A percentile compares a stretch with the other conserved stretches of the same genome.
phyloP scores from a whole-genome alignment of 2,888 invertebrate genomes.

The Allophyes oxyacanthae region DNA sequence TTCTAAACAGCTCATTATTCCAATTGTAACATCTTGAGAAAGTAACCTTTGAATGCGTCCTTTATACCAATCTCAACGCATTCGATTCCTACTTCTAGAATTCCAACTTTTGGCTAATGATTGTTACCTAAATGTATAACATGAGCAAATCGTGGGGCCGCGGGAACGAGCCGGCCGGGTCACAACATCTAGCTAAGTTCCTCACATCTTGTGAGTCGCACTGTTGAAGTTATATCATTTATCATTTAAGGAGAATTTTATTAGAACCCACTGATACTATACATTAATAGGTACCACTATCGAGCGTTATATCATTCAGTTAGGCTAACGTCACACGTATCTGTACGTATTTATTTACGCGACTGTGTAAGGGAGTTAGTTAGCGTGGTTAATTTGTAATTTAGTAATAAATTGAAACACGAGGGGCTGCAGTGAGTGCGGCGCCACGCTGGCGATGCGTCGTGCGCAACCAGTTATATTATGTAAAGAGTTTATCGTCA shows the following conservation, averaged over 20 bases:
- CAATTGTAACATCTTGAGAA: neutral
- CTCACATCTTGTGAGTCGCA: conserved; percentile 55
- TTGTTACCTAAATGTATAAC: conserved; percentile 1
- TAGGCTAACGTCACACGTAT: conserved; percentile 61
- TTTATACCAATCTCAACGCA: neutral
- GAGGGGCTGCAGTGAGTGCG: conserved; percentile 55
- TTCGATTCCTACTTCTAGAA: conserved; percentile 11
- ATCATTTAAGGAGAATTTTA: conserved; percentile 68
- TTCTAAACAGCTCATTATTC: neutral
- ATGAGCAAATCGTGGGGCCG: conserved; percentile 29
- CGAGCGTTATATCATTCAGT: conserved; percentile 64
- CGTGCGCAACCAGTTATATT: neutral
- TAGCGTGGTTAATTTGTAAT: conserved; percentile 62
- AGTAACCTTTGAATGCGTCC: too few relatives aligned
- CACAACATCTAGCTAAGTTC: conserved; percentile 52
- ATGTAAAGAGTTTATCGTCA: too few relatives aligned
- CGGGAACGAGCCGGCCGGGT: conserved; percentile 47
- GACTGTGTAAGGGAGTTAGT: conserved; percentile 54
- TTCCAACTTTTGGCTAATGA: conserved; percentile 3
- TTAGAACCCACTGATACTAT: conserved; percentile 64
- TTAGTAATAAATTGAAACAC: conserved; percentile 61
- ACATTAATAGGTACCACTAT: conserved; percentile 58
- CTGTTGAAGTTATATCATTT: conserved; percentile 66
- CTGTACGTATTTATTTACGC: conserved; percentile 58
- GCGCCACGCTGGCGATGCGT: conserved; percentile 23